A percentile compares a stretch with the other conserved stretches of the same genome.
phyloP scores from a whole-genome alignment of 2,797 vertebrate genomes.

The Trachops cirrhosus region DNA sequence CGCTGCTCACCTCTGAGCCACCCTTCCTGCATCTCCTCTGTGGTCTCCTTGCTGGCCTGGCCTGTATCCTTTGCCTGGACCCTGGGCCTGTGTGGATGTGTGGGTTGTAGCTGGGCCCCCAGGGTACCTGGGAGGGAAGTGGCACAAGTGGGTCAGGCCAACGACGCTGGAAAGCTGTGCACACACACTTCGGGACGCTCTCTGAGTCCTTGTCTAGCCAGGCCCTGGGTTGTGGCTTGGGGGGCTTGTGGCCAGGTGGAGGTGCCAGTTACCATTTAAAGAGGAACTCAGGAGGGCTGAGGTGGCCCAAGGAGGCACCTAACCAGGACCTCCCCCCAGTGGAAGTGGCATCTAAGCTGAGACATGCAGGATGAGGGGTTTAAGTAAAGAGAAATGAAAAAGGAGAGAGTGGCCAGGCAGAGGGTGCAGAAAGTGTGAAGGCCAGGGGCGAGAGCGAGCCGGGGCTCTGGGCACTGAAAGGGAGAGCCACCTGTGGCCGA shows the following conservation, averaged over 20 bases:
- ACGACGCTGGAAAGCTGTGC: neutral
- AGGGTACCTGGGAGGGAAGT: neutral
- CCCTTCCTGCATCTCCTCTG: constrained; percentile 89
- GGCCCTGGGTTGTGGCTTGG: neutral
- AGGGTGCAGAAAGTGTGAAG: neutral
- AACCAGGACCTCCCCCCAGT: neutral
- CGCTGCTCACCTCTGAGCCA: constrained; percentile 83
- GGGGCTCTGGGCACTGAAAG: neutral
- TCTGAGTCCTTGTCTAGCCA: neutral
- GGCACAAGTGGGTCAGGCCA: neutral
- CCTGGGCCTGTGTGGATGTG: neutral
- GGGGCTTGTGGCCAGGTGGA: neutral
- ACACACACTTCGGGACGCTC: neutral
- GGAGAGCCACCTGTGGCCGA: too few relatives aligned
- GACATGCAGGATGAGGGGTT: neutral
- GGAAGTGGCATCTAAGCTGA: neutral
- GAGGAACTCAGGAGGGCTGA: neutral
- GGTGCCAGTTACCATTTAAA: neutral
- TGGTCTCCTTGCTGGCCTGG: constrained; percentile 89
- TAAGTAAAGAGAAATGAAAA: neutral
- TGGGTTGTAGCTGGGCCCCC: neutral
- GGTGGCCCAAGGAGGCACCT: neutral
- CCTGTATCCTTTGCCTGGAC: constrained; percentile 90
- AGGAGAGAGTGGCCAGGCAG: neutral
- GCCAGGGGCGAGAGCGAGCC: neutral